Evolutionary conservation across 1,140 invertebrate genomes (phyloP).

Genomic region (Philotrypesis tridentata): DNA sequence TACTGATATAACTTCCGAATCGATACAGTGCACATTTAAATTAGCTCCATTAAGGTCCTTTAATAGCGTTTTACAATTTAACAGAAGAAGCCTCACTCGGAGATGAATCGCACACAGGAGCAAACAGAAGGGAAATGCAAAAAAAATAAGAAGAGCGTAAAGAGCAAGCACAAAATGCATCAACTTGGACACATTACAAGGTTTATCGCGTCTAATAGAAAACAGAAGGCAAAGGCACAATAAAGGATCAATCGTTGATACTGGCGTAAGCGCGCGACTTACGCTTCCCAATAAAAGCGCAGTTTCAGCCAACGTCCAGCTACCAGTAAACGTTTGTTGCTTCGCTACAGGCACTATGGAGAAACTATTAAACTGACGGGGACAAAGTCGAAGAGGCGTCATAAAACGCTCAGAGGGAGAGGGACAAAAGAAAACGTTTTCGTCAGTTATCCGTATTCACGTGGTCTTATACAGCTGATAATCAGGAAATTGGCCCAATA

Average conservation of each 20-base stretch:
- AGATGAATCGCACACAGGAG: not conserved
- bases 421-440: not conserved
- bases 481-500: conserved; percentile 26
- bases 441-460: not conserved
- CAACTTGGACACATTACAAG: not conserved
- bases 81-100: not conserved
- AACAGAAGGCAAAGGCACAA: conserved; percentile 25
- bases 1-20: not conserved
- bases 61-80: not conserved
- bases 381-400: not conserved
- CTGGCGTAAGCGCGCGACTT: conserved; percentile 6
- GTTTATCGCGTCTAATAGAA: conserved; percentile 13
- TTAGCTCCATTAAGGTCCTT: not conserved
- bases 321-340: conserved; percentile 4
- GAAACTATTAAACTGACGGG: conserved; percentile 4
- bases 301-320: not conserved
- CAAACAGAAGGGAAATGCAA: not conserved
- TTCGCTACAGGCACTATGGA: not conserved
- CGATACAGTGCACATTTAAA: not conserved
- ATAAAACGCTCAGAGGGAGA: not conserved
- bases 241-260: conserved; percentile 19
- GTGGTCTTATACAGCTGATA: not conserved
- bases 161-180: not conserved
- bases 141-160: no score
- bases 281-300: conserved; percentile 2